These are phyloP conservation scores for Microvelia longipes DNA, from an alignment of 1,140 invertebrate species.

Conservation along the genomic window DNA sequence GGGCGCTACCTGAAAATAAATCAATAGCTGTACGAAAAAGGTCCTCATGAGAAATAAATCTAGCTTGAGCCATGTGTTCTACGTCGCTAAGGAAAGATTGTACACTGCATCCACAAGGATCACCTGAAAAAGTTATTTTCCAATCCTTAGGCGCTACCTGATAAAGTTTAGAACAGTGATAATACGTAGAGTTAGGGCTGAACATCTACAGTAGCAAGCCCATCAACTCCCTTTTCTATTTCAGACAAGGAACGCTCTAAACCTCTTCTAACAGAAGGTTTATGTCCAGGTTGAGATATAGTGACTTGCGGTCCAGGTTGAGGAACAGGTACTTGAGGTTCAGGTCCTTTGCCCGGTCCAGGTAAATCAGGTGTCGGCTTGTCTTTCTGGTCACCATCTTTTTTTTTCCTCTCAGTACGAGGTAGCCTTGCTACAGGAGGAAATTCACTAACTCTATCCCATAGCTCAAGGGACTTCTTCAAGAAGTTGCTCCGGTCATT, in stretches of 20 bases:
- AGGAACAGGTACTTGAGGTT: background rate
- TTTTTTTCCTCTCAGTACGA: background rate
- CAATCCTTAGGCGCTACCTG: background rate
- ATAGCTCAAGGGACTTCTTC: background rate
- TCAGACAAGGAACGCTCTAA: no score
- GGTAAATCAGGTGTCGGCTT: background rate
- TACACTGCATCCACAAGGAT: background rate
- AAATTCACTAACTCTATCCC: background rate
- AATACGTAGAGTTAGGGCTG: no score
- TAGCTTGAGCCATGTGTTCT: background rate
- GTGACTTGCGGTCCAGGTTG: conserved; percentile 2
- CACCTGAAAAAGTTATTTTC: background rate
- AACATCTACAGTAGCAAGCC: no score
- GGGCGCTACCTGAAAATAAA: background rate
- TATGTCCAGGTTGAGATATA: background rate
- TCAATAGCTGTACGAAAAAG: background rate
- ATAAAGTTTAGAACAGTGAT: background rate
- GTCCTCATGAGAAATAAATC: background rate
- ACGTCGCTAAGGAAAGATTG: background rate
- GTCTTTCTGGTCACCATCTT: background rate
- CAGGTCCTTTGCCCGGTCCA: background rate
- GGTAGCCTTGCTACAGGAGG: background rate
- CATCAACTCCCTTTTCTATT: no score
- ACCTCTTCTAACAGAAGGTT: background rate
- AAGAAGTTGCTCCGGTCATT: background rate